Evolutionary conservation across 2,888 invertebrate genomes (phyloP).

Genomic region (Nipponacmea schrenckii): DNA sequence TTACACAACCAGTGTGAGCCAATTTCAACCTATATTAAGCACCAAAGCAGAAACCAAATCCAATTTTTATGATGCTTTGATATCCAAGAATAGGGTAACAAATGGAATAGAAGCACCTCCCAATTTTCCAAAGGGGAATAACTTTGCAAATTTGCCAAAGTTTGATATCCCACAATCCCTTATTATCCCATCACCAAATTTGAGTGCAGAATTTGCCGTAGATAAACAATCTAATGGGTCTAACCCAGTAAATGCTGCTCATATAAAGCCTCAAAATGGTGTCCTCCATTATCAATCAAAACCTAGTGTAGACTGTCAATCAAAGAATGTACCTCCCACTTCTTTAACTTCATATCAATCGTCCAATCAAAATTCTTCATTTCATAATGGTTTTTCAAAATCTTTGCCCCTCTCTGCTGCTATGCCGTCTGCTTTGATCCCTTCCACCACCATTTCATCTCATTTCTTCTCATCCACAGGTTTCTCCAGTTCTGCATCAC

Average conservation of each 20-base stretch:
- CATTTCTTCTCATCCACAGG: background rate
- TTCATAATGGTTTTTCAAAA: background rate
- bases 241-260: no score
- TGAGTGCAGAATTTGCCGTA: background rate
- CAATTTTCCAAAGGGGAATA: background rate
- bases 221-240: background rate
- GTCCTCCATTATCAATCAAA: background rate
- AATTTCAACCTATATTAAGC: background rate
- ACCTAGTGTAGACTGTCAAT: background rate
- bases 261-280: no score
- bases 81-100: background rate
- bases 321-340: background rate
- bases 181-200: background rate
- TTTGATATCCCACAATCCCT: slow-evolving; percentile 1
- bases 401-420: background rate
- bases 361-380: background rate
- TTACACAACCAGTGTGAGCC: background rate
- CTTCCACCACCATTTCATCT: background rate
- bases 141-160: background rate
- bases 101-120: background rate
- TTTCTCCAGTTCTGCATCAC: background rate
- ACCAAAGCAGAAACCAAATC: background rate
- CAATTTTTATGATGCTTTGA: background rate
- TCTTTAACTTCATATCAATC: background rate
- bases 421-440: background rate